Evolutionary conservation across 2,888 invertebrate species (phyloP).

Genomic region (Anoplius nigerrimus): DNA sequence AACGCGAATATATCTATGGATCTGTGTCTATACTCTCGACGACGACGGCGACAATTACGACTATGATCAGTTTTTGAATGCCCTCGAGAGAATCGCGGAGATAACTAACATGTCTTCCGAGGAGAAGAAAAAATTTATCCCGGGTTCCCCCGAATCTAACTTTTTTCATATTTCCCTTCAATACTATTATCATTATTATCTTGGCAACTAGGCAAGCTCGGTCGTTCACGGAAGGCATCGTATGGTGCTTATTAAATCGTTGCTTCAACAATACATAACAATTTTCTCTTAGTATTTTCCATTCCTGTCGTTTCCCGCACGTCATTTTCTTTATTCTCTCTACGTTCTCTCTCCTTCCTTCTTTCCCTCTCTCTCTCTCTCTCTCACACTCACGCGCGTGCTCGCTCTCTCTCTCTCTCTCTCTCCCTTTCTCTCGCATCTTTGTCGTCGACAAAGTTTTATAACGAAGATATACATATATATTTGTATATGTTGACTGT

Average conservation of each 20-base stretch:
- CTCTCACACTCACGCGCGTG: no score
- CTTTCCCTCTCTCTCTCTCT: constrained; percentile 34
- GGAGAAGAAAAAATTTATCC: constrained; percentile 49
- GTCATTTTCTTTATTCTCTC: constrained; percentile 7
- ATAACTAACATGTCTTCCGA: constrained; percentile 45
- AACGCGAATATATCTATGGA: neutral
- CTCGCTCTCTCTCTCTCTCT: neutral
- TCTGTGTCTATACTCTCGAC: neutral
- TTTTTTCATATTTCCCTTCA: constrained; percentile 33
- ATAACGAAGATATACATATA: constrained; percentile 35
- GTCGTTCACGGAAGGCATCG: constrained; percentile 76
- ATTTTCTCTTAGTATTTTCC: constrained; percentile 50
- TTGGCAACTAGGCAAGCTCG: constrained; percentile 71
- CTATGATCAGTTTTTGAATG: neutral
- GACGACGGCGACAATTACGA: neutral
- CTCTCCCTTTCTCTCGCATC: no score
- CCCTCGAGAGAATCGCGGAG: constrained; percentile 38
- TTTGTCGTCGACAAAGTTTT: constrained; percentile 33
- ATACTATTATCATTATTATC: constrained; percentile 46
- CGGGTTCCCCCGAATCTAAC: constrained; percentile 13
- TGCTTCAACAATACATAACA: constrained; percentile 73
- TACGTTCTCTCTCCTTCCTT: constrained; percentile 15
- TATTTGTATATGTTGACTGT: neutral
- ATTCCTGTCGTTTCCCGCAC: constrained; percentile 24
- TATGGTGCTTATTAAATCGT: constrained; percentile 73